These are phyloP conservation scores for Chaenocephalus aceratus DNA, from an alignment of 2,113 vertebrate genomes.

Conservation along the genomic window DNA sequence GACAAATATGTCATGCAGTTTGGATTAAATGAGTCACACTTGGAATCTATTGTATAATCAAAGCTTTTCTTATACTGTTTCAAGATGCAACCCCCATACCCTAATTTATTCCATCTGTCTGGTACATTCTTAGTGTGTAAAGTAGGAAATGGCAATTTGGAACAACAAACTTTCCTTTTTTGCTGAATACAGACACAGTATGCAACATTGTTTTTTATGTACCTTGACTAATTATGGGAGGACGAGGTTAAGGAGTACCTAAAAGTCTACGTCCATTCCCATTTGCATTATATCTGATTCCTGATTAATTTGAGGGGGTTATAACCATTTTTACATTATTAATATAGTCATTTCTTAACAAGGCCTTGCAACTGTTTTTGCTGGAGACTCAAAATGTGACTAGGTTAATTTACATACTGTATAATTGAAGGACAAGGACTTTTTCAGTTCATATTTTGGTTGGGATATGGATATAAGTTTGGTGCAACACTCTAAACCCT, in stretches of 20 bases:
- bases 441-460: neutral
- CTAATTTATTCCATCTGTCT: neutral
- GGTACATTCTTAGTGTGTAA: neutral
- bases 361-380: conserved; percentile 15
- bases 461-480: neutral
- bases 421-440: neutral
- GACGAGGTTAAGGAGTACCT: neutral
- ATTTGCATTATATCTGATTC: neutral
- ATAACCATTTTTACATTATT: conserved; percentile 1
- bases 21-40: neutral
- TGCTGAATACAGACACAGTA: neutral
- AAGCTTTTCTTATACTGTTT: neutral
- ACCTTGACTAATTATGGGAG: neutral
- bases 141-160: neutral
- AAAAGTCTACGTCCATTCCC: neutral
- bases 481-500: neutral
- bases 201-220: conserved; percentile 10
- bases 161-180: neutral
- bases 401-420: neutral
- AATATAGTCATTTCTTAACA: conserved; percentile 6
- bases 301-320: neutral
- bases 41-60: neutral
- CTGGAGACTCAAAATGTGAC: neutral
- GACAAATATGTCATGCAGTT: neutral
- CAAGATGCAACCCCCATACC: neutral